Evolutionary conservation across 2,797 vertebrate genomes (phyloP).

Genomic region (Cyclopterus lumpus): DNA sequence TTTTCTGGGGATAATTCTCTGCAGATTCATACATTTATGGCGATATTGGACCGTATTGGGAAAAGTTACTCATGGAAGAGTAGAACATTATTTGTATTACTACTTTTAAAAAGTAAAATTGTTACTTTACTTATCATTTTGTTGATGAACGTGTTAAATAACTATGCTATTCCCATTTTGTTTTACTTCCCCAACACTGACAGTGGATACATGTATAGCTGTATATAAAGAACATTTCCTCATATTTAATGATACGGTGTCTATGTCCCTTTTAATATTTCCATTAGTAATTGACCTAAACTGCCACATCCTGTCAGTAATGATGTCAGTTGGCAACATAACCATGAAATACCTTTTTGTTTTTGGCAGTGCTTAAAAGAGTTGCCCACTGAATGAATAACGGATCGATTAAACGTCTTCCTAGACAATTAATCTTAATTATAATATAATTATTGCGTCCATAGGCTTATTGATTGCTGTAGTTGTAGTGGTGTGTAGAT

Average conservation of each 20-base stretch:
- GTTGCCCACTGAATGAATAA: slow-evolving; percentile 5
- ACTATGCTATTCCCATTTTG: too few species aligned
- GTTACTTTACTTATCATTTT: too few species aligned
- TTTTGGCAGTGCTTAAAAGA: slow-evolving; percentile 37
- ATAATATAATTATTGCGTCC: neutral
- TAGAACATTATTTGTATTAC: too few species aligned
- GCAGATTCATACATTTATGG: too few species aligned
- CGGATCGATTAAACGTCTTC: slow-evolving; percentile 3
- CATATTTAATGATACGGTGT: neutral
- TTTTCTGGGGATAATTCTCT: too few species aligned
- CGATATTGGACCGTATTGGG: too few species aligned
- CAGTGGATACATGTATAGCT: neutral
- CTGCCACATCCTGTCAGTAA: slow-evolving; percentile 39
- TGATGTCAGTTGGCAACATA: slow-evolving; percentile 38
- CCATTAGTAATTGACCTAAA: slow-evolving; percentile 18
- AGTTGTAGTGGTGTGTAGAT: too few species aligned
- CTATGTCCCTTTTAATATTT: slow-evolving; percentile 1
- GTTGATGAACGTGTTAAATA: too few species aligned
- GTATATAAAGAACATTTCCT: neutral
- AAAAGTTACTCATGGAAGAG: too few species aligned
- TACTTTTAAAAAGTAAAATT: too few species aligned
- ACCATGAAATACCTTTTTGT: slow-evolving; percentile 12
- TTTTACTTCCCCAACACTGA: too few species aligned
- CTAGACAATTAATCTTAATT: slow-evolving; percentile 18
- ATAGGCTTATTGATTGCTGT: neutral